A percentile compares a stretch with the other conserved stretches of the same genome.
Conservation (phyloP, 2,888 invertebrate genomes). For the Drepana falcataria region DNA sequence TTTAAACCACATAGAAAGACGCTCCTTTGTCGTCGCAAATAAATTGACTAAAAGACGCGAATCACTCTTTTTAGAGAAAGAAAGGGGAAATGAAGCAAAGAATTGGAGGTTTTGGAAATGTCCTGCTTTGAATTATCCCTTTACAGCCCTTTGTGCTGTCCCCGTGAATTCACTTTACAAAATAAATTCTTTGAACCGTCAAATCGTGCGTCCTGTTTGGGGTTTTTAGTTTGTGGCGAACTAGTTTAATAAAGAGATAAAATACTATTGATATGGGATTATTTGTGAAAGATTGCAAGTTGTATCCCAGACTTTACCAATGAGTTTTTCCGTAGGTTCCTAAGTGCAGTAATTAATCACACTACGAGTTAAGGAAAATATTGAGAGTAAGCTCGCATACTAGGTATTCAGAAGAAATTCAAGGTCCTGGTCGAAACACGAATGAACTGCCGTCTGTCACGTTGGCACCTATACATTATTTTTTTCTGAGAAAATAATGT, state of each 20-base stretch:
- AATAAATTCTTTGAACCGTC: constrained; percentile 20
- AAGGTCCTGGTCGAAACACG: too few species aligned
- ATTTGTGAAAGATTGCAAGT: too few species aligned
- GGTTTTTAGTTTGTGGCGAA: not conserved
- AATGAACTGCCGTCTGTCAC: too few species aligned
- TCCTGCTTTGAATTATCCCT: constrained; percentile 28
- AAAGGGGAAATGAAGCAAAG: constrained; percentile 29
- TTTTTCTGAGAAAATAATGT: too few species aligned
- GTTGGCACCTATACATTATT: too few species aligned
- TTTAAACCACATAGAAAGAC: not conserved
- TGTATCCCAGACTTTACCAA: too few species aligned
- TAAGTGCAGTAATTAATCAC: too few species aligned
- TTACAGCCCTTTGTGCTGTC: constrained; percentile 25
- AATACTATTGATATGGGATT: too few species aligned
- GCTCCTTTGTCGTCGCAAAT: constrained; percentile 9
- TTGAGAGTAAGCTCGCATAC: too few species aligned
- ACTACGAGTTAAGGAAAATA: too few species aligned
- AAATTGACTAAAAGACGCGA: constrained; percentile 30
- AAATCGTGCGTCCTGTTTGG: constrained; percentile 14
- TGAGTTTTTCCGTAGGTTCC: too few species aligned
- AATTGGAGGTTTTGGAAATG: constrained; percentile 29
- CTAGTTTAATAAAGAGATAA: not conserved
- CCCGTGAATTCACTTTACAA: constrained; percentile 8
- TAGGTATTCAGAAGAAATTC: too few species aligned
- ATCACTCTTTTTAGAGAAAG: constrained; percentile 30